Base-by-base conservation (phyloP, 2,888 invertebrate species). In the Coelopa pilipes region DNA sequence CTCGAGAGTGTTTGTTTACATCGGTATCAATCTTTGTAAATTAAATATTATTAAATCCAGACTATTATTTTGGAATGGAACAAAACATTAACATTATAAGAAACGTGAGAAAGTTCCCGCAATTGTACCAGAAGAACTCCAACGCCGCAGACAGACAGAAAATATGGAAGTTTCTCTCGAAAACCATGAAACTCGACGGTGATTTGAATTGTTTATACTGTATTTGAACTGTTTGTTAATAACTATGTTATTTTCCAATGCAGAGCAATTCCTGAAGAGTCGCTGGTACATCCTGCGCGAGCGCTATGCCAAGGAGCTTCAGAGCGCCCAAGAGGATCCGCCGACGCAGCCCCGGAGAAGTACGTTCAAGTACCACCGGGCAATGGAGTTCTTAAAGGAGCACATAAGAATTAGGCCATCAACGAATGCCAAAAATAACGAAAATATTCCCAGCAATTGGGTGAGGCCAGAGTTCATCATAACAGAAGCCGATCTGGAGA, bases 211-310 rank as follows among this genome's bases (percentile, higher is more conserved):
- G 19, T 19, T 12, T n/a, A 13, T n/a, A 17, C n/a, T 59, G 53
- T n/a, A n/a, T 62, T 62, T 49, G 47, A 13, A 19, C 12, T 12
- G 11, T 15, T 57, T 59, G 17, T n/a, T 50, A 55, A 13, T 19
- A 68, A 65, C 24, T 19, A 47, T 1, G 5, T 19, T 0, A 34
- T n/a, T 63, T 45, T 47, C 12, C 34, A 24, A 1, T 34, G 19
- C 46, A 82, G 82, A 77, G 72, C 65, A 72, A 7, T 69, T 77
- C 60, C 75, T 80, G 15, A 81, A 79, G 75, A 78, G 80, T n/a
- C 81, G 82, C 0, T 82, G 82, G 82, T 78, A 82, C 72, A 71
- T 76, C 10, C 46, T 82, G 1, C 19, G 80, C 13, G 73, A 78
- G 13, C 78, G 66, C 15, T 82, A 78, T 70, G 57, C 66, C 1